Percentiles rank a stretch among this genome's conserved stretches.
These are phyloP conservation scores for Eremophila alpestris DNA, from an alignment of 2,797 vertebrate genomes.

Conservation along the genomic window DNA sequence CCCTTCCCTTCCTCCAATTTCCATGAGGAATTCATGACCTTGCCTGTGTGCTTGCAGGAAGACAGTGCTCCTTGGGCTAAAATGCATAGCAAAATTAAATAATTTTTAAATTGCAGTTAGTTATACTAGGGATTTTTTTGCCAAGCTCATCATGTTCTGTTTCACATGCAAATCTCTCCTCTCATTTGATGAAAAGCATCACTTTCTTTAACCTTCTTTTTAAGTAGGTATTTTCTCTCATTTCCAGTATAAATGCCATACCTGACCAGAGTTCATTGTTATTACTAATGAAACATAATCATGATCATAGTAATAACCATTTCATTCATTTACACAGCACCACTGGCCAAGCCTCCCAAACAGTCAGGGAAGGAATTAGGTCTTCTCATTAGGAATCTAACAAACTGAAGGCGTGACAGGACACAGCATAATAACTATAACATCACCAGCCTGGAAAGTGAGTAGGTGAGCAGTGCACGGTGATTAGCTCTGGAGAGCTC, in stretches of 20 bases:
- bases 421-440: not conserved
- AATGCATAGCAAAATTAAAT: not conserved
- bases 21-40: not conserved
- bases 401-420: not conserved
- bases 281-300: not conserved
- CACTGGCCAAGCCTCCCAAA: slow-evolving; percentile 17
- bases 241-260: not conserved
- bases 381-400: slow-evolving; percentile 7
- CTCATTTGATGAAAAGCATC: not conserved
- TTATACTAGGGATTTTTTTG: not conserved
- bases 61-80: not conserved
- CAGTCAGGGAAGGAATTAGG: not conserved
- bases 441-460: not conserved
- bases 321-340: slow-evolving; percentile 11
- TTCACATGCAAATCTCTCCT: not conserved
- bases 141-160: not conserved
- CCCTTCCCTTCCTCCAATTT: not conserved
- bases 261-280: slow-evolving; percentile 8
- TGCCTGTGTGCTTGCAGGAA: not conserved
- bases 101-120: not conserved
- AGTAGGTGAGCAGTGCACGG: not conserved
- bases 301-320: not conserved
- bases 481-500: not conserved
- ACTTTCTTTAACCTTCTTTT: not conserved
- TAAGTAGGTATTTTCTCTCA: not conserved